These are phyloP conservation scores for Hofmannophila pseudospretella DNA, from an alignment of 2,888 invertebrate species.

Conservation along the genomic window DNA sequence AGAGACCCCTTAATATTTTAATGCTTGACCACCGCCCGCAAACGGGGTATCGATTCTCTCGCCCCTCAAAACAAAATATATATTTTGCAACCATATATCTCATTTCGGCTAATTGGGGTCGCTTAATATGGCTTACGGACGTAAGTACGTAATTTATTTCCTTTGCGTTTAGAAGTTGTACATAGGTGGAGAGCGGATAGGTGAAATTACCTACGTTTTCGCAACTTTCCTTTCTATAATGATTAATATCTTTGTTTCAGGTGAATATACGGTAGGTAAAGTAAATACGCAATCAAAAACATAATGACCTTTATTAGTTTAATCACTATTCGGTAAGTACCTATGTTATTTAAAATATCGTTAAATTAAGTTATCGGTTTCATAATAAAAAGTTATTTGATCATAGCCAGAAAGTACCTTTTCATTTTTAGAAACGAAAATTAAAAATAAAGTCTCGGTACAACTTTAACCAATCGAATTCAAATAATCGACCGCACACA, in stretches of 20 bases:
- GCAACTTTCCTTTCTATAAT: not conserved
- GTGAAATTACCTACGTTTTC: slow-evolving; percentile 22
- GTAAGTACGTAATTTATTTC: slow-evolving; percentile 75
- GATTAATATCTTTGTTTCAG: too few relatives aligned
- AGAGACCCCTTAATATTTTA: slow-evolving; percentile 73
- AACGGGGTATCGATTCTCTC: slow-evolving; percentile 62
- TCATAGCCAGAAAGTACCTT: too few relatives aligned
- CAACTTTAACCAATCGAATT: slow-evolving; percentile 22
- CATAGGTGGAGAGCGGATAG: slow-evolving; percentile 30
- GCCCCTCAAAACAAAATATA: slow-evolving; percentile 59
- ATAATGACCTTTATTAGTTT: too few relatives aligned
- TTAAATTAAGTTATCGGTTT: too few relatives aligned
- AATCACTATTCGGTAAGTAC: too few relatives aligned
- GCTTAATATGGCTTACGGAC: slow-evolving; percentile 75
- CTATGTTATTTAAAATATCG: too few relatives aligned
- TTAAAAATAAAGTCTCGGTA: not conserved
- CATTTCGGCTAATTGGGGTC: slow-evolving; percentile 74
- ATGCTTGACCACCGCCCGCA: slow-evolving; percentile 72
- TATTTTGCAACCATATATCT: slow-evolving; percentile 59
- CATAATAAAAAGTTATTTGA: too few relatives aligned
- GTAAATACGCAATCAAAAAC: too few relatives aligned
- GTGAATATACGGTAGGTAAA: too few relatives aligned
- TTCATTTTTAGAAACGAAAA: too few relatives aligned
- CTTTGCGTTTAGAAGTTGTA: slow-evolving; percentile 47
- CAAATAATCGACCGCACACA: slow-evolving; percentile 54